A percentile compares a stretch with the other conserved stretches of the same genome.
Evolutionary conservation across 2,888 invertebrate genomes (phyloP).

Genomic region (Drosophila basisetae): DNA sequence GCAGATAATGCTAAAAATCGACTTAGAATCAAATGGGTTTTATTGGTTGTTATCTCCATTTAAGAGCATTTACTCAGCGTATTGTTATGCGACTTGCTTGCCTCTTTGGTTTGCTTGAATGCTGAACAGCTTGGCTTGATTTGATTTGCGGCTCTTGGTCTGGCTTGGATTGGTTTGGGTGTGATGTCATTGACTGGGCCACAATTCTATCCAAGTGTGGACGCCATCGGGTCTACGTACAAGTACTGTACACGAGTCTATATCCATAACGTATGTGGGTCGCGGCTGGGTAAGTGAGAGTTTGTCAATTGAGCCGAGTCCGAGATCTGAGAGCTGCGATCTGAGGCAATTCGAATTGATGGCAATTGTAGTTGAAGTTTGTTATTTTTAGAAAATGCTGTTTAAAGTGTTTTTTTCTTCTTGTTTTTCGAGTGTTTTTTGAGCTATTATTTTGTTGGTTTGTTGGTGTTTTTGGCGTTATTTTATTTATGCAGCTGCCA

Average conservation of each 20-base stretch:
- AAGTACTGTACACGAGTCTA: slow-evolving; percentile 6
- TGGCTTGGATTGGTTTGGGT: slow-evolving; percentile 19
- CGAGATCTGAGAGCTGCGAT: slow-evolving; percentile 39
- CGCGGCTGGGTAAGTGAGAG: slow-evolving; percentile 54
- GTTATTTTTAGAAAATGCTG: slow-evolving; percentile 65
- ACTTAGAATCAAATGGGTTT: not conserved
- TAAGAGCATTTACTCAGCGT: slow-evolving; percentile 17
- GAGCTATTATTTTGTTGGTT: slow-evolving; percentile 36
- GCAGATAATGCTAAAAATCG: not conserved
- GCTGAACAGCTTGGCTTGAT: slow-evolving; percentile 53
- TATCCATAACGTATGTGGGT: slow-evolving; percentile 60
- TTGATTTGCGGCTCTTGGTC: slow-evolving; percentile 50
- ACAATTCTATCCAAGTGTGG: slow-evolving; percentile 48
- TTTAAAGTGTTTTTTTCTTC: slow-evolving; percentile 40
- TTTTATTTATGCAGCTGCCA: slow-evolving; percentile 70
- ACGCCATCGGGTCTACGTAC: slow-evolving; percentile 47
- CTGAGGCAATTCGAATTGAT: slow-evolving; percentile 66
- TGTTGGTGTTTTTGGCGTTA: slow-evolving; percentile 10
- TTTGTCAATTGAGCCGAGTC: slow-evolving; percentile 66
- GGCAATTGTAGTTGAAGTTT: slow-evolving; percentile 66
- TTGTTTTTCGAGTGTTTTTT: slow-evolving; percentile 40
- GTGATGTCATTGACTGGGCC: slow-evolving; percentile 65
- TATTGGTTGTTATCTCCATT: not conserved
- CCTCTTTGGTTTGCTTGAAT: slow-evolving; percentile 22
- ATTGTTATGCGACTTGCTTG: slow-evolving; percentile 9